Base-by-base conservation (phyloP, 92 coral and sea anemone species). In the Parazoanthus darwini region DNA sequence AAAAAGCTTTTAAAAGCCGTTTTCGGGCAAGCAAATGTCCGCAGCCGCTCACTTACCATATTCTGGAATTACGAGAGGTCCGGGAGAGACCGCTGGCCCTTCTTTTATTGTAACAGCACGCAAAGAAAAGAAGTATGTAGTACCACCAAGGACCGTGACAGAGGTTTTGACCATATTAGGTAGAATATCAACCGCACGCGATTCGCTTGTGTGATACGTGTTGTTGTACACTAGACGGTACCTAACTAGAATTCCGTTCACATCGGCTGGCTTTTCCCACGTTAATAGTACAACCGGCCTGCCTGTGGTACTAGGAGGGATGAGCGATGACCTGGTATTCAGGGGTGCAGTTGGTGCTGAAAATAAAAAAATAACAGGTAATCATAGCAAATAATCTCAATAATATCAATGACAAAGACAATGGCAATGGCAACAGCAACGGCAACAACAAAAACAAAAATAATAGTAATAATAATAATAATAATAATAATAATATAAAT, bases 61-160 rank as follows among this genome's bases (percentile, higher is more conserved):
- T 80, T 80, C 84, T 42, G 67, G 46, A 22, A 80, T 16, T 33
- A 29, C 35, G 71, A 80, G 71, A 25, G 71, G 84, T 56, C 84
- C 84, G 22, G 56, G 44, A 29, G 13, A 51, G 5, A 80, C 84
- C 43, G 84, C 70, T 14, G 70, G 70, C 29, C 84, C 84, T 54
- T 80, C 84, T 80, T 80, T 80, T 51, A 80, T 56, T 54, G 84
- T 80, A 3, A 80, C 84, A 11, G 68, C 84, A 26, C 46, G 70
- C 67, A 80, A 54, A 33, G 43, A 51, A 10, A 80, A 54, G 42
- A 26, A 54, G 33, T 80, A 80, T 36, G 84, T 33, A 1, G 84
- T 80, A 20, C 84, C 84, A 8, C 84, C 84, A 4, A 80, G 70
- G 35, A 39, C 70, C 84, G 4, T 14, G 39, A 51, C 65, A 50